Evolutionary conservation across 2,797 vertebrate species (phyloP).

Genomic region (Hylomyscus alleni): DNA sequence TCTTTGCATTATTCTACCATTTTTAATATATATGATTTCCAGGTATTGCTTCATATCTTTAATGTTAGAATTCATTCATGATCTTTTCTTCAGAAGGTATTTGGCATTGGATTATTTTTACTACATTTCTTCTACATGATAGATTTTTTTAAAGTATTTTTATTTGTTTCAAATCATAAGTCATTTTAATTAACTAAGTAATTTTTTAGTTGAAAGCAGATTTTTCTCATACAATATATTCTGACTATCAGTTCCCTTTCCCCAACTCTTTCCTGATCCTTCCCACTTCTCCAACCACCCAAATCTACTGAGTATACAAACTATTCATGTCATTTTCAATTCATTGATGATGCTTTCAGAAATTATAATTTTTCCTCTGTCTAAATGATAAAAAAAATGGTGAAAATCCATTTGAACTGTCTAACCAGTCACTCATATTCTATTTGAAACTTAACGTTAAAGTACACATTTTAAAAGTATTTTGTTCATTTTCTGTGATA

Average conservation of each 20-base stretch:
- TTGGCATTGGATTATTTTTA: constrained; percentile 11
- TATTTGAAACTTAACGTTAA: constrained; percentile 1
- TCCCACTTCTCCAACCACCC: not conserved
- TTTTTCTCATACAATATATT: not conserved
- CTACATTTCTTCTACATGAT: not conserved
- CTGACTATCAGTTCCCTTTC: not conserved
- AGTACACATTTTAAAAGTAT: constrained; percentile 9
- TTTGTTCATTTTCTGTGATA: not conserved
- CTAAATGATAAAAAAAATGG: not conserved
- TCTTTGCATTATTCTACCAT: not conserved
- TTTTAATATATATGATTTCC: not conserved
- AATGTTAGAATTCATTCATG: not conserved
- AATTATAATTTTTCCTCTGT: constrained; percentile 29
- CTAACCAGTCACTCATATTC: not conserved
- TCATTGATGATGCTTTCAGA: constrained; percentile 36
- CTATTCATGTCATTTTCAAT: not conserved
- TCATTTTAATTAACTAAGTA: not conserved
- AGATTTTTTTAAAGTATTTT: constrained; percentile 29
- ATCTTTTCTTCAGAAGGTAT: constrained; percentile 54
- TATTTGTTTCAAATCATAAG: constrained; percentile 50
- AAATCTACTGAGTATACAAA: not conserved
- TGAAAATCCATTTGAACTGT: constrained; percentile 36
- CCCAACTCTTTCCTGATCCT: not conserved
- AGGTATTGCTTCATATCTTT: constrained; percentile 5
- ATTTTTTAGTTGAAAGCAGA: not conserved